Conservation (phyloP, 2,888 invertebrate genomes). For the Torymus aiolomorphi region DNA sequence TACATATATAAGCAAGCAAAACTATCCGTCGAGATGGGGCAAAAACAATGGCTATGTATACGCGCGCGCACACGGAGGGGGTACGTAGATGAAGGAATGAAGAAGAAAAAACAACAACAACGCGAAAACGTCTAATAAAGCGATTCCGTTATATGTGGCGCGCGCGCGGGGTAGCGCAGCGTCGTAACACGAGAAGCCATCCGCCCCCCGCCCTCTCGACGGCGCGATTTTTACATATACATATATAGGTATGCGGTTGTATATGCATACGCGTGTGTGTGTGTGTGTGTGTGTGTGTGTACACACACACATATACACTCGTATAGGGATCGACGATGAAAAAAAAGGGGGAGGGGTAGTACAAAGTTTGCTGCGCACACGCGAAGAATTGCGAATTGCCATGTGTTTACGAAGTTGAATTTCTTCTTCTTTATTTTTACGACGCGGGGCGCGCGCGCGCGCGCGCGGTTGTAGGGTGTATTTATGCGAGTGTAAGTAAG, state of each 20-base stretch:
- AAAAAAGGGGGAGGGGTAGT: background rate
- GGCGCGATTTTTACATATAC: slow-evolving; percentile 66
- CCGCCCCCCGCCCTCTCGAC: slow-evolving; percentile 67
- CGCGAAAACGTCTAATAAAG: slow-evolving; percentile 69
- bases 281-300: no score
- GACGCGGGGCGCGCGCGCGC: background rate
- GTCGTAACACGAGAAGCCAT: slow-evolving; percentile 73
- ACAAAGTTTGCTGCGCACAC: slow-evolving; percentile 34
- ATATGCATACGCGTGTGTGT: background rate
- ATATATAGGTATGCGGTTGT: background rate
- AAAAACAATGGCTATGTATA: slow-evolving; percentile 33
- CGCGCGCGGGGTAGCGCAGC: no score
- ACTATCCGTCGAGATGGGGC: slow-evolving; percentile 32
- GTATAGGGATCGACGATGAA: slow-evolving; percentile 31
- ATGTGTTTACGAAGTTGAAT: slow-evolving; percentile 51
- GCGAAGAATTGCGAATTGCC: slow-evolving; percentile 31
- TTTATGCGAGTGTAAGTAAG: background rate
- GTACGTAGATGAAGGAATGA: background rate
- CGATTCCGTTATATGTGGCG: slow-evolving; percentile 71
- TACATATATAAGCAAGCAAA: no score
- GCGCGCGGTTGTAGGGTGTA: background rate
- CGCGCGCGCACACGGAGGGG: slow-evolving; percentile 23
- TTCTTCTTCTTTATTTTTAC: slow-evolving; percentile 48
- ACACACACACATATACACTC: background rate
- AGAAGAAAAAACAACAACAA: slow-evolving; percentile 23